Conservation (phyloP, 2,113 vertebrate genomes). For the Charadrius vociferus region DNA sequence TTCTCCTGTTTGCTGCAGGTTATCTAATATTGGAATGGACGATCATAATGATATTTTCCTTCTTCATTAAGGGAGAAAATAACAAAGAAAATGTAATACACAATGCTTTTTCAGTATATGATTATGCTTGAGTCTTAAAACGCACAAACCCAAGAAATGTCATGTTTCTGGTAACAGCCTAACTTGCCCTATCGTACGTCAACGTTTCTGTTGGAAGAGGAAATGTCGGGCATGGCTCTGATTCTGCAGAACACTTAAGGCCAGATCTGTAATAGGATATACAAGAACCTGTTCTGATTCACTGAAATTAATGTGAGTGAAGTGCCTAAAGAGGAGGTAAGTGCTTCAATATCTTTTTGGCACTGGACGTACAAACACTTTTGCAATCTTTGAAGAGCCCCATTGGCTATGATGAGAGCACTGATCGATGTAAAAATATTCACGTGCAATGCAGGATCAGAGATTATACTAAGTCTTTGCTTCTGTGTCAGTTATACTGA, state of each 20-base stretch:
- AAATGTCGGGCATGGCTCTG: not conserved
- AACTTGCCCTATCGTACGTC: not conserved
- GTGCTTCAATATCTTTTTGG: not conserved
- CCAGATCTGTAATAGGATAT: not conserved
- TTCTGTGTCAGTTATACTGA: not conserved
- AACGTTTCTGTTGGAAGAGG: not conserved
- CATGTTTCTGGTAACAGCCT: not conserved
- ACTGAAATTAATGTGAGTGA: not conserved
- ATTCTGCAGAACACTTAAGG: not conserved
- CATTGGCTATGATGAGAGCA: not conserved
- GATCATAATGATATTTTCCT: not conserved
- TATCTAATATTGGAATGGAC: not conserved
- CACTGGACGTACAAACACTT: not conserved
- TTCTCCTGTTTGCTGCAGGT: conserved; percentile 6
- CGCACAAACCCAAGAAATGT: not conserved
- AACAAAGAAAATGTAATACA: not conserved
- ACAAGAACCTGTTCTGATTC: not conserved
- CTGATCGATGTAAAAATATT: not conserved
- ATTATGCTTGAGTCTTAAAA: not conserved
- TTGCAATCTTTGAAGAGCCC: not conserved
- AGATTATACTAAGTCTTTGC: not conserved
- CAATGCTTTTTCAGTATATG: not conserved
- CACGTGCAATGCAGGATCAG: not conserved
- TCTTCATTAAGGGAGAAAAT: not conserved
- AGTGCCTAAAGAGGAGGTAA: not conserved